Evolutionary conservation across 1,140 invertebrate genomes (phyloP).

Genomic region (Geopemphigus sp.): DNA sequence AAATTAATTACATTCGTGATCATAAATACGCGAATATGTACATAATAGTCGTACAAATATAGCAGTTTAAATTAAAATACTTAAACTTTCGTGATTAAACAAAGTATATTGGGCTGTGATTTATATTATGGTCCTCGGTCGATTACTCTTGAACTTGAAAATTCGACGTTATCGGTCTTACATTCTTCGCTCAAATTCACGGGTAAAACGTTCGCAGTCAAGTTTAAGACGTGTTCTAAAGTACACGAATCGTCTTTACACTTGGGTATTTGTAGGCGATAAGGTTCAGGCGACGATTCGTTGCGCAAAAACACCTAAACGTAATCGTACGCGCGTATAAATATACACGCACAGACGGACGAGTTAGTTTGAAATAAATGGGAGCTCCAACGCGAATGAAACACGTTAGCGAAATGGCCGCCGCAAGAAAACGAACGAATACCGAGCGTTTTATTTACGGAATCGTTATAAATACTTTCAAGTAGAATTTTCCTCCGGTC

Average conservation of each 20-base stretch:
- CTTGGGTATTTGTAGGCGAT: background rate
- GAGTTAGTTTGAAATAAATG: too few species aligned
- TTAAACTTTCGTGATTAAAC: too few species aligned
- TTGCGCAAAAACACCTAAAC: constrained; percentile 30
- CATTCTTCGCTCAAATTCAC: constrained; percentile 21
- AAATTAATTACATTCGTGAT: too few species aligned
- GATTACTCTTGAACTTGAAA: background rate
- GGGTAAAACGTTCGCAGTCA: background rate
- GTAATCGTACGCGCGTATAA: background rate
- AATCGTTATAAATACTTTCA: constrained; percentile 35
- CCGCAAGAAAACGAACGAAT: too few species aligned
- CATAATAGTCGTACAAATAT: too few species aligned
- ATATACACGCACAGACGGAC: too few species aligned
- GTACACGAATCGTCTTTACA: constrained; percentile 16
- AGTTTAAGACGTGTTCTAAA: background rate
- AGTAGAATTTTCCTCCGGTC: background rate
- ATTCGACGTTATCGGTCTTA: background rate
- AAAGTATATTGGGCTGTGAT: too few species aligned
- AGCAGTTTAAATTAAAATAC: too few species aligned
- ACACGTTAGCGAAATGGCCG: too few species aligned
- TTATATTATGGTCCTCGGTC: background rate
- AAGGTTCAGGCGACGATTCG: constrained; percentile 1
- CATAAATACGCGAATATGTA: too few species aligned
- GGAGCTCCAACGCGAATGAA: too few species aligned
- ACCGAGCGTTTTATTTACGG: background rate